phyloP scores from a whole-genome alignment of 2,797 vertebrate species.

The Champsocephalus gunnari region DNA sequence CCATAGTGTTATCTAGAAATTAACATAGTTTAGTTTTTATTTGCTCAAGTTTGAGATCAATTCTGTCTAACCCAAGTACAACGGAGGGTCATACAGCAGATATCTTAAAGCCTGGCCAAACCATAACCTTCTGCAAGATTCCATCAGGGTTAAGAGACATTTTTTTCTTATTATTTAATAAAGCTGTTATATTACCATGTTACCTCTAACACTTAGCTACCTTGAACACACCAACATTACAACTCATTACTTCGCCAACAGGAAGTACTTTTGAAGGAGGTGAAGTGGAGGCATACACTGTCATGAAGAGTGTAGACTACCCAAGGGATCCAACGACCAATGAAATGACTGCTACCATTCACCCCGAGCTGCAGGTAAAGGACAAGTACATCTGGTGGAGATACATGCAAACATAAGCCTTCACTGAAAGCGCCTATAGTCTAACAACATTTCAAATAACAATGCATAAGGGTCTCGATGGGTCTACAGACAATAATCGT shows the following conservation, averaged over 20 bases:
- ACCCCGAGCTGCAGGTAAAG: constrained; percentile 86
- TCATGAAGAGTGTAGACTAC: constrained; percentile 75
- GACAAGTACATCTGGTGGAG: background rate
- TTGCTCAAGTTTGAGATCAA: background rate
- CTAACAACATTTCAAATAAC: background rate
- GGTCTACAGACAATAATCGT: background rate
- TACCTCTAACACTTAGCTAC: background rate
- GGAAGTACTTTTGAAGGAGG: constrained; percentile 84
- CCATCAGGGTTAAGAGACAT: background rate
- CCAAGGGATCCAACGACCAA: constrained; percentile 78
- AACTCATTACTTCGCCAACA: constrained; percentile 47
- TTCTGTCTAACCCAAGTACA: background rate
- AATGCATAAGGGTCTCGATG: background rate
- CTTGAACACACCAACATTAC: background rate
- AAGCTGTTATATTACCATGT: background rate
- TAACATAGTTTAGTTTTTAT: background rate
- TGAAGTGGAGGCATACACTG: constrained; percentile 78
- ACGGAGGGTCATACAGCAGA: background rate
- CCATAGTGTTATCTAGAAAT: background rate
- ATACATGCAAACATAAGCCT: background rate
- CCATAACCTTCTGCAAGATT: background rate
- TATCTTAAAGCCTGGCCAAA: background rate
- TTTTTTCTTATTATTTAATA: background rate
- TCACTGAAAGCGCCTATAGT: background rate
- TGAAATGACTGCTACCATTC: constrained; percentile 80